A percentile compares a stretch with the other conserved stretches of the same genome.
Evolutionary conservation across 2,797 vertebrate species (phyloP).

Genomic region (Phoebastria nigripes): DNA sequence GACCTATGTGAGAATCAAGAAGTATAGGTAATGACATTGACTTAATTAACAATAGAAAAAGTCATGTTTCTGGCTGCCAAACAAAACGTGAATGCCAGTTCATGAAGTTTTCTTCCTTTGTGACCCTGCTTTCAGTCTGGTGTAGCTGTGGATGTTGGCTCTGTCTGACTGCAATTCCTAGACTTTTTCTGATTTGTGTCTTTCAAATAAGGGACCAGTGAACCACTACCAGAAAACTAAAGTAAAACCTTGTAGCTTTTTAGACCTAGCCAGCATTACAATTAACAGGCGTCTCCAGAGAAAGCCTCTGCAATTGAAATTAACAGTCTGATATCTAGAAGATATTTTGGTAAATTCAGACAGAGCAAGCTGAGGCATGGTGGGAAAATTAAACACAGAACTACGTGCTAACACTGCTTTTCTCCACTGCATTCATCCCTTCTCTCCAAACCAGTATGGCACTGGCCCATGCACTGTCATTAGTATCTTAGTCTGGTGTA

Average conservation of each 20-base stretch:
- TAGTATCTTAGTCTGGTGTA: neutral
- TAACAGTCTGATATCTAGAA: neutral
- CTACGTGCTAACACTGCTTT: neutral
- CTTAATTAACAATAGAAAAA: neutral
- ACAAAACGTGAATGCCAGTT: neutral
- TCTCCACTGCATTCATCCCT: neutral
- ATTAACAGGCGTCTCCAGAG: neutral
- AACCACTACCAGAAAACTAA: neutral
- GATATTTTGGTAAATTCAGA: neutral
- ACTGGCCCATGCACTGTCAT: neutral
- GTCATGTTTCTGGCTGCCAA: neutral
- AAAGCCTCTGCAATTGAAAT: neutral
- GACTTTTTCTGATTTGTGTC: neutral
- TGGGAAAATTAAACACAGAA: neutral
- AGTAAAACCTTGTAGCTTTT: neutral
- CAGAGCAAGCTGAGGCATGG: neutral
- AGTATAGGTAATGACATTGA: neutral
- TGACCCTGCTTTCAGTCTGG: neutral
- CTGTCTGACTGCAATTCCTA: neutral
- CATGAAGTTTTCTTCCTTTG: neutral
- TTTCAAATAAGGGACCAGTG: neutral
- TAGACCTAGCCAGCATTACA: neutral
- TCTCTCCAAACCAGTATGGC: neutral
- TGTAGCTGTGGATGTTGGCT: neutral
- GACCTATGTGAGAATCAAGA: neutral